Evolutionary conservation across 1,140 invertebrate genomes (phyloP).

Genomic region (Medauroidea extradentata): DNA sequence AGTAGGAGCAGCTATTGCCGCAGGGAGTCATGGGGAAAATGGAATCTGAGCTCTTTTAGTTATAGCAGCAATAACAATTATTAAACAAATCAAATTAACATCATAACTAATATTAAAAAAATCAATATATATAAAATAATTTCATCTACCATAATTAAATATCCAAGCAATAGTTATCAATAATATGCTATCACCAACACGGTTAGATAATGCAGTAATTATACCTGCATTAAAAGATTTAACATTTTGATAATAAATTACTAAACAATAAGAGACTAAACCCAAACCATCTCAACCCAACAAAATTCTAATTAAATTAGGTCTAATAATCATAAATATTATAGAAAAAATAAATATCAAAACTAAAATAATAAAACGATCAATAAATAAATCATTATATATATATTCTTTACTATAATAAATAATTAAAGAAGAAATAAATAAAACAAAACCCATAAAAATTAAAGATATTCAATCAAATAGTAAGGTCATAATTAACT

Average conservation of each 20-base stretch:
- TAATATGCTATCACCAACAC: conserved; percentile 54
- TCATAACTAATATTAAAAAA: conserved; percentile 42
- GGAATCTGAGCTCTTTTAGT: conserved; percentile 72
- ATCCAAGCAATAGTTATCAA: conserved; percentile 52
- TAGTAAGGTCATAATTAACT: conserved; percentile 45
- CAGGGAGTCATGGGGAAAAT: conserved; percentile 64
- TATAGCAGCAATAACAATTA: conserved; percentile 32
- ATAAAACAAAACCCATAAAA: conserved; percentile 53
- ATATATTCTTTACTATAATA: conserved; percentile 58
- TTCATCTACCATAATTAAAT: conserved; percentile 49
- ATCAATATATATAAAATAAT: conserved; percentile 49
- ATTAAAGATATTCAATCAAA: conserved; percentile 55
- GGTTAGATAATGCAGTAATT: conserved; percentile 58
- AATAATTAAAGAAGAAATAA: conserved; percentile 59
- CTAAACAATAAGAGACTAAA: conserved; percentile 47
- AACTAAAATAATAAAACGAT: conserved; percentile 55
- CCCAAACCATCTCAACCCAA: conserved; percentile 65
- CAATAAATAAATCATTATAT: conserved; percentile 43
- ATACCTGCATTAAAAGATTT: conserved; percentile 57
- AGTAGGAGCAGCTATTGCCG: conserved; percentile 63
- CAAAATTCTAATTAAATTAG: conserved; percentile 62
- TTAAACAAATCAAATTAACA: conserved; percentile 43
- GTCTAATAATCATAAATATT: conserved; percentile 60
- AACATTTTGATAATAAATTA: conserved; percentile 59
- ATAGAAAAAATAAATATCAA: conserved; percentile 62